Percentiles rank a stretch among this genome's conserved stretches.
These are phyloP conservation scores for Drosophila watanabei DNA, from an alignment of 1,140 invertebrate genomes.

Conservation along the genomic window DNA sequence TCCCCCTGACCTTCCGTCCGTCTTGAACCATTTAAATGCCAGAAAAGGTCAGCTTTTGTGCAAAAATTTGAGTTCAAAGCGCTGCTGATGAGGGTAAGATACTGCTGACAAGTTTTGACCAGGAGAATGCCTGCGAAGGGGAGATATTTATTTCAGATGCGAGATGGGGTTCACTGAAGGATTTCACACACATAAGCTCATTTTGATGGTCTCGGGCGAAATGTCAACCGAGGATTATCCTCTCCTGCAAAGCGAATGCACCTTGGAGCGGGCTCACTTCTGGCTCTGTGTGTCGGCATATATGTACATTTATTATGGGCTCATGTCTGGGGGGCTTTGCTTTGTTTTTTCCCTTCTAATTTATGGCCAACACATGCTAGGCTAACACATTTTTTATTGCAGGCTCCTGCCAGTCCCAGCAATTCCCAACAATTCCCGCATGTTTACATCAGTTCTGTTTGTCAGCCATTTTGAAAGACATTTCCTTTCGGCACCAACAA, in stretches of 20 bases:
- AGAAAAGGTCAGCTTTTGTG: conserved; percentile 61
- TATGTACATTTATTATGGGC: conserved; percentile 20
- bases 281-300: too few relatives aligned
- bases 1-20: conserved; percentile 6
- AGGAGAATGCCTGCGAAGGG: neutral
- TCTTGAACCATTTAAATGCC: conserved; percentile 28
- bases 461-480: conserved; percentile 58
- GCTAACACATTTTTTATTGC: conserved; percentile 52
- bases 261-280: conserved; percentile 15
- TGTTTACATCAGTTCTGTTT: conserved; percentile 50
- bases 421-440: conserved; percentile 32
- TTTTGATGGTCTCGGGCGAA: conserved; percentile 46
- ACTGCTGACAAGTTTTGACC: conserved; percentile 49
- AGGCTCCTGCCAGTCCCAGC: conserved; percentile 2
- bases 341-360: conserved; percentile 45
- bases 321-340: conserved; percentile 29
- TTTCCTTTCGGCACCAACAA: conserved; percentile 54
- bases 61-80: conserved; percentile 48
- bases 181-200: conserved; percentile 26
- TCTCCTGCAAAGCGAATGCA: conserved; percentile 6
- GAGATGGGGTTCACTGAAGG: conserved; percentile 11
- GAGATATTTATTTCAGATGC: conserved; percentile 26
- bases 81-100: conserved; percentile 66
- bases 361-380: conserved; percentile 47
- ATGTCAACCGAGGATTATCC: conserved; percentile 58